Conservation (phyloP, 2,113 vertebrate genomes). For the Antechinus stuartii region DNA sequence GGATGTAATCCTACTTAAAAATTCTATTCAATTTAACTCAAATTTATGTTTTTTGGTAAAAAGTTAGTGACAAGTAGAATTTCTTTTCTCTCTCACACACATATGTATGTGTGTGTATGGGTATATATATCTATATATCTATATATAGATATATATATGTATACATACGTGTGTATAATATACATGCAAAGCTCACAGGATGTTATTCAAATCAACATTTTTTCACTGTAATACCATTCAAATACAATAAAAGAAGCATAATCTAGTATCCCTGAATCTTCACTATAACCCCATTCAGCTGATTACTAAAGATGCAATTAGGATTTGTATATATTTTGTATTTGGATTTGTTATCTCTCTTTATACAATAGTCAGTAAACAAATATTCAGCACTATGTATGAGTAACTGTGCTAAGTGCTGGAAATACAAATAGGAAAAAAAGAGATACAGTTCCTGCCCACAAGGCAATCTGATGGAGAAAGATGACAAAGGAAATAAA, state of each 20-base stretch:
- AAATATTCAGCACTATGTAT: neutral
- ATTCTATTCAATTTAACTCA: slow-evolving; percentile 27
- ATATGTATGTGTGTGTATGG: too few relatives aligned
- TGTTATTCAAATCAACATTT: neutral
- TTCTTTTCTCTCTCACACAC: neutral
- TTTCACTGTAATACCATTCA: neutral
- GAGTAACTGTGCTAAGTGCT: neutral
- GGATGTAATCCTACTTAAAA: slow-evolving; percentile 11
- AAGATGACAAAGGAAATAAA: neutral
- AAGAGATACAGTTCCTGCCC: neutral
- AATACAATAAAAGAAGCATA: neutral
- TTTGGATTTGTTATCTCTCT: neutral
- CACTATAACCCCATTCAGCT: neutral
- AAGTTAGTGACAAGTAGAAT: neutral
- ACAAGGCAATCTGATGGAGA: neutral
- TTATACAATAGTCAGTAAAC: neutral
- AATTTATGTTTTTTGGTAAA: slow-evolving; percentile 25
- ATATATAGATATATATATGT: neutral
- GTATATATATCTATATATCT: too few relatives aligned
- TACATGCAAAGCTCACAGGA: neutral
- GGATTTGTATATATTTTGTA: neutral
- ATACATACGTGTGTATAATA: neutral
- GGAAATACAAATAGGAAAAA: neutral
- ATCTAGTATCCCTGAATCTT: neutral
- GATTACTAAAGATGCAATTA: neutral